Conservation (phyloP, 2,113 vertebrate species). For the Fregetta grallaria region DNA sequence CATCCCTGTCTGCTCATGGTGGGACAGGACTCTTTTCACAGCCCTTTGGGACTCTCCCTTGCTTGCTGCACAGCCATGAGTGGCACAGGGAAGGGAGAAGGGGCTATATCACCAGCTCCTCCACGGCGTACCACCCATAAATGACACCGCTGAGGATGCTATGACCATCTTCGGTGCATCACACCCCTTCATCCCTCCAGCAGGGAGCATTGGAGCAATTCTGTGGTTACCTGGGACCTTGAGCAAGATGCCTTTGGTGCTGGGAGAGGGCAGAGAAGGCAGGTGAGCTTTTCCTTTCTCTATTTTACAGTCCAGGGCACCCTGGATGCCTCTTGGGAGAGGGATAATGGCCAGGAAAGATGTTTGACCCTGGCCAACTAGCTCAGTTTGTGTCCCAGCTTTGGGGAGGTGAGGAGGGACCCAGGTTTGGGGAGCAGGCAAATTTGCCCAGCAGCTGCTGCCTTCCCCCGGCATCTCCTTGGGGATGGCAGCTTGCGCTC, state of each 20-base stretch:
- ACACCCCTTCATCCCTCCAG: neutral
- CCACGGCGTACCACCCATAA: neutral
- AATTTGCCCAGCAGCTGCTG: neutral
- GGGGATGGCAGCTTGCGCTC: neutral
- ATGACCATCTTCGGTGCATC: neutral
- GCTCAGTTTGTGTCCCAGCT: neutral
- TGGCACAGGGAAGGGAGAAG: neutral
- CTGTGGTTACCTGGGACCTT: too few species aligned
- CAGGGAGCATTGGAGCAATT: neutral
- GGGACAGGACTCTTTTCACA: neutral
- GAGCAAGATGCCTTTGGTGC: neutral
- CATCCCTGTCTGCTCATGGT: neutral
- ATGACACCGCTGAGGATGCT: neutral
- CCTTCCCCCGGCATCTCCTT: neutral
- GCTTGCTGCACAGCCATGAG: rapidly evolving
- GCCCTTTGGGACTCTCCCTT: neutral
- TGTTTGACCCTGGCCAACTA: neutral
- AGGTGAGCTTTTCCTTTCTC: neutral
- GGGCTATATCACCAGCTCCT: neutral
- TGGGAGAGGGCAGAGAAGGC: neutral
- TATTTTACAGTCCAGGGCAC: neutral
- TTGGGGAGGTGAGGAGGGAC: neutral
- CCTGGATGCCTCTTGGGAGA: neutral
- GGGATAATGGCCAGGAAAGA: neutral
- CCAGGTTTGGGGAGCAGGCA: neutral